Conservation (phyloP, 2,888 invertebrate genomes). For the Eupithecia subumbrata region DNA sequence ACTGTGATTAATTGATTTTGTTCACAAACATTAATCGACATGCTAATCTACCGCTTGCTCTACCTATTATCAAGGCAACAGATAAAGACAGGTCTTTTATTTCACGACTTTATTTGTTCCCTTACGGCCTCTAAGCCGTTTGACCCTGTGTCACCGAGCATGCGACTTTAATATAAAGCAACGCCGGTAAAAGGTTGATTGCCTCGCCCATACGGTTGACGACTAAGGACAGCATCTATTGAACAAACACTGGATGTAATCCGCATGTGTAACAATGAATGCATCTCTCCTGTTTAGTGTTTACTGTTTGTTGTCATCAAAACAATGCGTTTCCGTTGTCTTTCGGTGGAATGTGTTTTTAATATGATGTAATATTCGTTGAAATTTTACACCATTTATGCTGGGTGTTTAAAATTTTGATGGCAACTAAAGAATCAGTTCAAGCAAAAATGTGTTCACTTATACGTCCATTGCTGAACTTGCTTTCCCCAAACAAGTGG, state of each 20-base stretch:
- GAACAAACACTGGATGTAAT: slow-evolving; percentile 28
- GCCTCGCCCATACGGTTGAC: slow-evolving; percentile 59
- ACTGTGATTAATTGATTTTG: too few relatives aligned
- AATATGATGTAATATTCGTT: background rate
- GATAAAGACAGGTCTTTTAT: background rate
- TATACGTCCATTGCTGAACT: too few relatives aligned
- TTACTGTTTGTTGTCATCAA: slow-evolving; percentile 40
- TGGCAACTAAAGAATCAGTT: too few relatives aligned
- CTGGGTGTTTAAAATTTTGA: too few relatives aligned
- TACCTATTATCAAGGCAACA: background rate
- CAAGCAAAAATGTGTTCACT: too few relatives aligned
- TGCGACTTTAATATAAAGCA: slow-evolving; percentile 19
- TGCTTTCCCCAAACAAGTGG: too few relatives aligned
- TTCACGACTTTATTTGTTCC: slow-evolving; percentile 20
- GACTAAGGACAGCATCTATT: slow-evolving; percentile 66
- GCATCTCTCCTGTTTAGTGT: slow-evolving; percentile 37
- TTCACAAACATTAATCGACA: background rate
- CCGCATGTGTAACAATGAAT: slow-evolving; percentile 15
- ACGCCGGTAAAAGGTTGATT: slow-evolving; percentile 69
- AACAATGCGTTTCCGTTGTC: slow-evolving; percentile 31
- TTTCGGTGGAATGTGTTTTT: slow-evolving; percentile 22
- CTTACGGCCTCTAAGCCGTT: slow-evolving; percentile 36
- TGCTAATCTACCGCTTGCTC: background rate
- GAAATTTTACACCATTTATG: background rate
- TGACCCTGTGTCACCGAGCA: slow-evolving; percentile 43